Base-by-base conservation (phyloP, 2,888 invertebrate genomes). In the Kryphioiulus occultus region DNA sequence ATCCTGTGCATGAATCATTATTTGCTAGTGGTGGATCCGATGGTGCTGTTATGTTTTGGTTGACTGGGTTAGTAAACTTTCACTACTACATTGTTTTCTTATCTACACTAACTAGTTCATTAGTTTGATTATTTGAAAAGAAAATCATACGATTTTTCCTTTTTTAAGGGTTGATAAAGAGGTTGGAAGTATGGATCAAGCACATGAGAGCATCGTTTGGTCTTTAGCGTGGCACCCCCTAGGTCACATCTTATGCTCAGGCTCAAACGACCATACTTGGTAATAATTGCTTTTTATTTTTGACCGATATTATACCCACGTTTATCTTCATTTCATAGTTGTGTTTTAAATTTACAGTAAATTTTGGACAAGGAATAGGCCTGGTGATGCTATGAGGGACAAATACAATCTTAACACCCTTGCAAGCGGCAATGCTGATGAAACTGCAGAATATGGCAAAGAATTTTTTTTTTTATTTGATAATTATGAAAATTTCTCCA, bases 131-230 rank as follows among this genome's bases (percentile, higher is more conserved):
- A 35, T 35, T 35, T 44, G 7, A 35, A 35, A 26, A 4, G 12
- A 87, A 26, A 2, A 32, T 22, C 39, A 87, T 35, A 35, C 10
- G 9, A 17, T 44, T 9, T 12, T 44, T 68, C 17, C 86, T 88
- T 88, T 85, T 87, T n/a, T n/a, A n/a, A 96, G 97, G 0, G 97
- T 97, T 89, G 99, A 99, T 91, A 99, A 99, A 92, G 99, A 99
- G 94, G 97, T 99, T 59, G 99, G 99, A 26, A 95, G 96, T 26
- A 98, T 99, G 91, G 99, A 99, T 93, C 97, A 98, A 91, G 99
- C 99, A 2, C 99, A 99, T 92, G 99, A 99, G 92, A 98, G 98
- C 91, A 98, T 99, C 91, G 98, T 99, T 4, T 99, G 99, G 99
- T 97, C 98, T 19, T 94, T 99, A 91, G 98, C 98, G 44, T 99